Conservation (phyloP, 2,797 vertebrate genomes). For the Nyctibius grandis region DNA sequence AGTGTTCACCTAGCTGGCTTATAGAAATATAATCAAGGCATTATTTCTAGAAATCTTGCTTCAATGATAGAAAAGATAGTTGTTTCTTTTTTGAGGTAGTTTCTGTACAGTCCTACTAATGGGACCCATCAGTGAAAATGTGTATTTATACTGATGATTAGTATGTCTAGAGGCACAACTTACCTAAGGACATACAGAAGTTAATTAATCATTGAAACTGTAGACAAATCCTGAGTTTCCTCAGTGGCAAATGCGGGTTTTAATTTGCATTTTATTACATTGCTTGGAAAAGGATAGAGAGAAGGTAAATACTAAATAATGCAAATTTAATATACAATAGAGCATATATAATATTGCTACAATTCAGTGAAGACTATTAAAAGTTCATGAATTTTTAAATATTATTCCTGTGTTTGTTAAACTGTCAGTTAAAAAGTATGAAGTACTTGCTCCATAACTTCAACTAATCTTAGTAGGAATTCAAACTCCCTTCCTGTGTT, state of each 20-base stretch:
- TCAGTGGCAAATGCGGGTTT: constrained; percentile 12
- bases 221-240: constrained; percentile 33
- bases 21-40: not conserved
- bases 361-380: constrained; percentile 16
- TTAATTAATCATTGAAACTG: constrained; percentile 70
- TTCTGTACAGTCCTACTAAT: not conserved
- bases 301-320: constrained; percentile 58
- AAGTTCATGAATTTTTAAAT: constrained; percentile 45
- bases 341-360: not conserved
- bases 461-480: not conserved
- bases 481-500: not conserved
- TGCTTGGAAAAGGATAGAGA: constrained; percentile 1
- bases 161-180: not conserved
- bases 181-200: constrained; percentile 47
- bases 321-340: constrained; percentile 50
- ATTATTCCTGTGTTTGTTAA: constrained; percentile 5
- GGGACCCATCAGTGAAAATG: not conserved
- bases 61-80: not conserved
- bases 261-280: constrained; percentile 51
- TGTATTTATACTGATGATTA: not conserved
- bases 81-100: not conserved
- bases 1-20: not conserved
- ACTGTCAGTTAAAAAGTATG: not conserved
- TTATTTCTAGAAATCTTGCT: not conserved
- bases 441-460: not conserved